These are phyloP conservation scores for Anniella stebbinsi DNA, from an alignment of 2,797 vertebrate genomes.

Conservation along the genomic window DNA sequence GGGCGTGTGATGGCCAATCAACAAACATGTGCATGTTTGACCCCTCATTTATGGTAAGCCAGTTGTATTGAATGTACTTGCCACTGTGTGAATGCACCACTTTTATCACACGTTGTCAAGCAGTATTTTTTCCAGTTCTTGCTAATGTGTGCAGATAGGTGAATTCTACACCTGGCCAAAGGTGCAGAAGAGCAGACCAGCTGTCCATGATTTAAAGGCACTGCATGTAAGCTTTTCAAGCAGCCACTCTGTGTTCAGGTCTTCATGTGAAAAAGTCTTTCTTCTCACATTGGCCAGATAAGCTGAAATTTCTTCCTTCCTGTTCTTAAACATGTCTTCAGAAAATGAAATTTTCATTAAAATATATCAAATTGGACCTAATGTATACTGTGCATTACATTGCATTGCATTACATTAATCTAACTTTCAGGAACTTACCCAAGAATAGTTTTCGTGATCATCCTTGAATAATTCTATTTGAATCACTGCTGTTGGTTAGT, in stretches of 20 bases:
- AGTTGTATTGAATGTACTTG: background rate
- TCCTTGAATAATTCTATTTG: background rate
- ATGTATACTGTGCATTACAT: background rate
- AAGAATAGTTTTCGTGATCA: background rate
- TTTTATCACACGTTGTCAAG: background rate
- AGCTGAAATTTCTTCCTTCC: background rate
- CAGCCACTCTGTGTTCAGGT: too few relatives aligned
- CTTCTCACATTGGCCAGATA: background rate
- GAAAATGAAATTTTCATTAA: background rate
- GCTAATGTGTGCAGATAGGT: background rate
- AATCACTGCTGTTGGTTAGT: background rate
- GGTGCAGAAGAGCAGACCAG: background rate
- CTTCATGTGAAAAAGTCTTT: background rate
- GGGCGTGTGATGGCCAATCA: background rate
- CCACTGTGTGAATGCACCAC: background rate
- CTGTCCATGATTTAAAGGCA: background rate
- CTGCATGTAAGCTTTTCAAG: background rate
- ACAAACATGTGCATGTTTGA: background rate
- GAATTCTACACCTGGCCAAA: background rate
- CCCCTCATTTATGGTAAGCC: background rate
- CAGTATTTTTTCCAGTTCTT: background rate
- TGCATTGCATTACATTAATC: too few relatives aligned
- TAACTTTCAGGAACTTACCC: background rate
- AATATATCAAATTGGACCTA: background rate
- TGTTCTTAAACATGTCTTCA: background rate